Percentiles rank a stretch among this genome's conserved stretches.
Conservation (phyloP, 2,797 vertebrate species). For the Eulemur rubriventer region DNA sequence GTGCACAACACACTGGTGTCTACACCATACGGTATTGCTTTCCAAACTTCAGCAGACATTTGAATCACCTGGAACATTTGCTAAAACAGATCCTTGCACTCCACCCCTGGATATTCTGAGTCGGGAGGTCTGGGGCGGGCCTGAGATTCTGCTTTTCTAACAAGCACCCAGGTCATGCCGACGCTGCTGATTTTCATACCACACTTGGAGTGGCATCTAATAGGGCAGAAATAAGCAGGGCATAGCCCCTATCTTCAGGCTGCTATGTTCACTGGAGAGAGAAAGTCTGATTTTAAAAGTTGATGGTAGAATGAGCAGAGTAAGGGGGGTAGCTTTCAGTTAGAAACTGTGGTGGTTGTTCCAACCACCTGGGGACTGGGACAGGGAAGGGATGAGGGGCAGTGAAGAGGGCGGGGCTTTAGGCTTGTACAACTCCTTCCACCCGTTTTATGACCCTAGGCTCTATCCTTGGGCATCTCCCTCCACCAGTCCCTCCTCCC, state of each 20-base stretch:
- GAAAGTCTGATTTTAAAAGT: not conserved
- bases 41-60: not conserved
- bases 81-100: not conserved
- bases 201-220: not conserved
- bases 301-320: not conserved
- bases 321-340: not conserved
- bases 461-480: not conserved
- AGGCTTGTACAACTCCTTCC: not conserved
- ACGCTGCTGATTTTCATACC: not conserved
- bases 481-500: not conserved
- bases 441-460: not conserved
- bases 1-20: not conserved
- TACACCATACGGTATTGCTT: not conserved
- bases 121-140: not conserved
- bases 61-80: not conserved
- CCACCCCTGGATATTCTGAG: not conserved
- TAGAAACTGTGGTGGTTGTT: not conserved
- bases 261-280: not conserved
- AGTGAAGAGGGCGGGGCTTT: rapidly evolving
- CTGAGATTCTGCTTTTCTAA: not conserved
- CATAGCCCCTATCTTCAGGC: not conserved
- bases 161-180: not conserved
- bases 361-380: not conserved
- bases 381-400: not conserved
- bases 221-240: not conserved